Evolutionary conservation across 2,888 invertebrate genomes (phyloP), one percentile per base, ranked within the genome.

Genomic region (Microctonus aethiopoides): DNA sequence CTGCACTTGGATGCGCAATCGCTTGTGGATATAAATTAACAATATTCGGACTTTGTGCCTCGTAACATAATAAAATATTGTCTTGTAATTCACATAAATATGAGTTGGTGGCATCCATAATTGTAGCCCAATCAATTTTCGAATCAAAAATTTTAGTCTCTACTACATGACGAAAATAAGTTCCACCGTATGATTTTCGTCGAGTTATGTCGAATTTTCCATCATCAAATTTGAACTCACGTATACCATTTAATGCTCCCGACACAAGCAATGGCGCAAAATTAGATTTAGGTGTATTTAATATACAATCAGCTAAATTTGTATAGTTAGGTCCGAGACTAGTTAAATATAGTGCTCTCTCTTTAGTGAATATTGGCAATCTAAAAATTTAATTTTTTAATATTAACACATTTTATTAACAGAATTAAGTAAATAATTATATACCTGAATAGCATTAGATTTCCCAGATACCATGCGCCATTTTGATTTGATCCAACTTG

Each of bases 41-140:
- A 61, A 89, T 82, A 63, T 88, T 88, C 5, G 92, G 91, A 78
- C 90, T 89, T 78, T 91, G 90, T 3, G 93, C 91, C 0, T 90
- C 89, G 82, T 91, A 93, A 32, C 88, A 87, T 32, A 92, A 81
- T 64, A 93, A 85, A 61, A 92, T 78, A 72, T 89, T 89, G 72
- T 92, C 91, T 81, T 92, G 90, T 59, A 93, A 80, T 56, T 89
- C 88, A 24, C 89, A 88, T 63, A 92, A 80, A 34, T 88, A 86
- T 5, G 87, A 80, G 67, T 85, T 80, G 0, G 89, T 87, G 57
- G 89, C 87, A 72, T 91, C 90, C 83, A 89, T 89, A n/a, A 91
- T 88, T 80, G 88, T 86, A 72, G 91, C 90, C 91, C 91, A 91
- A 72, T 91, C 89, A 26, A 91, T 88, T 75, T 89, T 88, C 10